phyloP scores from a whole-genome alignment of 2,113 vertebrate species.

The Psephotus haematonotus region DNA sequence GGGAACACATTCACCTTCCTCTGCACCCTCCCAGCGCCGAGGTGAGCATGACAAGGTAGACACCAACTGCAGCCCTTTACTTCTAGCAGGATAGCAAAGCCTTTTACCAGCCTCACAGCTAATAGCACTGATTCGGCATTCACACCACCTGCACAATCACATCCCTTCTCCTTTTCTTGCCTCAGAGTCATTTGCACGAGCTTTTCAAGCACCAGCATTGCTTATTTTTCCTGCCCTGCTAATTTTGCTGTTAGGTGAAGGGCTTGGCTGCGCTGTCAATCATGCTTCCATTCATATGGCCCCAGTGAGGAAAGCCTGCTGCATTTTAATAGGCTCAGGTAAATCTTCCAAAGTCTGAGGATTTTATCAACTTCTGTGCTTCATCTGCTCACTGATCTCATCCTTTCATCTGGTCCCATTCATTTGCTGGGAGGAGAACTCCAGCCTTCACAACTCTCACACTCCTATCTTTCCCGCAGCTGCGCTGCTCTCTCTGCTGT shows the following conservation, averaged over 20 bases:
- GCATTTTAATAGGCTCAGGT: not conserved
- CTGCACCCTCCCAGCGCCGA: accelerated
- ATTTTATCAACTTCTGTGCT: not conserved
- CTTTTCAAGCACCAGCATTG: not conserved
- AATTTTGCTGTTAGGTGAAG: not conserved
- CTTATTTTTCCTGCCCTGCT: not conserved
- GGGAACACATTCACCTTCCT: accelerated
- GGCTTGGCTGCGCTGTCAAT: not conserved
- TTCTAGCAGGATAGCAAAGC: not conserved
- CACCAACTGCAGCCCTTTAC: accelerated
- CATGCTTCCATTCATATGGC: not conserved
- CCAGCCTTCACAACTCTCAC: not conserved
- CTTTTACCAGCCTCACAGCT: accelerated
- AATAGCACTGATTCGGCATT: not conserved
- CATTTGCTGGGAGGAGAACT: not conserved
- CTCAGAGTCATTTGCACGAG: not conserved
- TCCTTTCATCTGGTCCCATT: not conserved
- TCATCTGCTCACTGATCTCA: not conserved
- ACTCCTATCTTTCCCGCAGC: not conserved
- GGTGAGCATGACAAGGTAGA: not conserved
- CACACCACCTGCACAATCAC: not conserved
- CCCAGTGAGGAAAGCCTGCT: not conserved
- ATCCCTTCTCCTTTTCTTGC: not conserved
- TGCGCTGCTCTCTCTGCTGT: not conserved
- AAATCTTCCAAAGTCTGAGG: not conserved